These are phyloP conservation scores for Chrysaora quinquecirrha DNA, from an alignment of 30 jellyfish, hydroid and myxozoan species.

Conservation along the genomic window DNA sequence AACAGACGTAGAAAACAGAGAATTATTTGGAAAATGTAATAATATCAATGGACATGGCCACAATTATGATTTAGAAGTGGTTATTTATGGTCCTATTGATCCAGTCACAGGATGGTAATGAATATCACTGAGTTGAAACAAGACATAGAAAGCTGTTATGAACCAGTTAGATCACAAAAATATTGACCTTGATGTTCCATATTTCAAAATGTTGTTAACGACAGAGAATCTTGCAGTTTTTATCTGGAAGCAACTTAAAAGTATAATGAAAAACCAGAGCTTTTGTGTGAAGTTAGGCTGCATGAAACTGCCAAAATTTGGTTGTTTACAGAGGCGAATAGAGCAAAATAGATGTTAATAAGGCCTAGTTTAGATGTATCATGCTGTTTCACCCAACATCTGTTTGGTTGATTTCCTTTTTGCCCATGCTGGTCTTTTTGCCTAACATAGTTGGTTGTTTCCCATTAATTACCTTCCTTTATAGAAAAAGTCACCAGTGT, in stretches of 20 bases:
- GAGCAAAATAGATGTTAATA: background rate
- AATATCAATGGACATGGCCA: slow-evolving; percentile 96
- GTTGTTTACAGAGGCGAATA: slow-evolving; percentile 84
- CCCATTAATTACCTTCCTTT: too few species aligned
- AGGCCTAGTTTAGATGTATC: too few species aligned
- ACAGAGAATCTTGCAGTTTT: slow-evolving; percentile 88
- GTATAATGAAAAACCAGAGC: slow-evolving; percentile 65
- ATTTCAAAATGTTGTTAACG: slow-evolving; percentile 86
- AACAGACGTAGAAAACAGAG: slow-evolving; percentile 73
- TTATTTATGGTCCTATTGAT: slow-evolving; percentile 74
- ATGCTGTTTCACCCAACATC: too few species aligned
- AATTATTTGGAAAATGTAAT: slow-evolving; percentile 83
- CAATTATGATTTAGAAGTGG: slow-evolving; percentile 83
- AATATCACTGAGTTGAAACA: slow-evolving; percentile 69
- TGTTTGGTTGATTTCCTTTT: too few species aligned
- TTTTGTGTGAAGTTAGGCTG: slow-evolving; percentile 81
- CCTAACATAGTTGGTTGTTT: too few species aligned
- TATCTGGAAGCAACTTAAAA: slow-evolving; percentile 80
- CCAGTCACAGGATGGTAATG: slow-evolving; percentile 85
- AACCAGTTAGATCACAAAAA: slow-evolving; percentile 87
- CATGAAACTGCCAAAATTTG: slow-evolving; percentile 91
- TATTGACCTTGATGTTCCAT: slow-evolving; percentile 87
- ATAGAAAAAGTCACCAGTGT: too few species aligned
- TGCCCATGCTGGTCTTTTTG: too few species aligned
- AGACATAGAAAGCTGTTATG: slow-evolving; percentile 58